A percentile compares a stretch with the other conserved stretches of the same genome.
Evolutionary conservation across 2,797 vertebrate genomes (phyloP).

Genomic region (Neosilurus hyrtlii): DNA sequence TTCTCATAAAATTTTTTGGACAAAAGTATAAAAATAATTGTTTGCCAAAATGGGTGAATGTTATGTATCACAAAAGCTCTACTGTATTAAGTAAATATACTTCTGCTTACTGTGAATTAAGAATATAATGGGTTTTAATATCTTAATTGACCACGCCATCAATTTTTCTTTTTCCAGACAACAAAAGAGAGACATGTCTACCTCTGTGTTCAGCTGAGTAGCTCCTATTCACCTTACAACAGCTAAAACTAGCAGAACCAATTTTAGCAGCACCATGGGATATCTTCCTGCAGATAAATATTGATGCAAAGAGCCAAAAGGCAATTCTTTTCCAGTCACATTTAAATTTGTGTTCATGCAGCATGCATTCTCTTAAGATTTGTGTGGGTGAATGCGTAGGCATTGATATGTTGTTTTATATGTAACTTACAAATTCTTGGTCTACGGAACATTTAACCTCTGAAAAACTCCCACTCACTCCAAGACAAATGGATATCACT

Average conservation of each 20-base stretch:
- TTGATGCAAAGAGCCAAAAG: slow-evolving; percentile 3
- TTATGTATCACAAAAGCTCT: neutral
- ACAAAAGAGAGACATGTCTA: neutral
- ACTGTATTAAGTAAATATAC: neutral
- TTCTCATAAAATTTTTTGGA: neutral
- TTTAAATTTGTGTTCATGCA: neutral
- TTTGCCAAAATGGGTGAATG: neutral
- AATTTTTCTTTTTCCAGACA: neutral
- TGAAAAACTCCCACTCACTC: neutral
- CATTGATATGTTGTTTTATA: neutral
- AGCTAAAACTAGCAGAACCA: neutral
- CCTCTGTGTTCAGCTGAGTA: neutral
- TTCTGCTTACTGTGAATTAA: neutral
- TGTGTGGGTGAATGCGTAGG: too few species aligned
- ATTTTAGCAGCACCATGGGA: neutral
- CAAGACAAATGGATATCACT: neutral
- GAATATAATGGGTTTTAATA: neutral
- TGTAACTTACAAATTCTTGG: neutral
- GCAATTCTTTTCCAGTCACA: neutral
- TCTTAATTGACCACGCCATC: neutral
- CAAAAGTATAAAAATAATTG: neutral
- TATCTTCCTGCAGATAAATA: slow-evolving; percentile 6
- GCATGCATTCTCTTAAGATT: neutral
- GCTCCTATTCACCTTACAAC: neutral
- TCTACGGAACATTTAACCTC: neutral